Evolutionary conservation across 1,140 invertebrate genomes (phyloP).

Genomic region (Asobara japonica): DNA sequence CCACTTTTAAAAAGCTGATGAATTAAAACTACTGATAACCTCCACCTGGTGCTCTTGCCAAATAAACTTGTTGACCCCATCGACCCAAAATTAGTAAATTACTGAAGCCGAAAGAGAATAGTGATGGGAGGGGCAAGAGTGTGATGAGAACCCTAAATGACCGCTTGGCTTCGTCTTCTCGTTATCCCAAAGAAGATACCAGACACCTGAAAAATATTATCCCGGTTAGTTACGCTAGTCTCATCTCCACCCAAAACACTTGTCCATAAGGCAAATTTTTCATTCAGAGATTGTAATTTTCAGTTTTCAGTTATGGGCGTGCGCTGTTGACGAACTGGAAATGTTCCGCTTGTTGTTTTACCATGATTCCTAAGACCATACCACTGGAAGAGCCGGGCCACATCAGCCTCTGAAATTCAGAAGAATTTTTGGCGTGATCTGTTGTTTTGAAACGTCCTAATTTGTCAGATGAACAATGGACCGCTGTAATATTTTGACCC

Average conservation of each 20-base stretch:
- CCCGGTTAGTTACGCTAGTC: neutral
- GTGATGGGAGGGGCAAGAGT: neutral
- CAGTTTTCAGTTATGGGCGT: neutral
- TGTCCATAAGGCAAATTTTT: neutral
- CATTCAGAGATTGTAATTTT: neutral
- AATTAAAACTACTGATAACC: neutral
- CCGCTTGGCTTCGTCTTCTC: constrained; percentile 10
- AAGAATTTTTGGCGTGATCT: neutral
- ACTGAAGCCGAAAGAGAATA: neutral
- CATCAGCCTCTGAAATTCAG: neutral
- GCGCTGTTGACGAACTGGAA: neutral
- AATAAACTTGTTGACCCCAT: constrained; percentile 13
- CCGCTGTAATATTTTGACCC: neutral
- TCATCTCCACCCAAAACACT: neutral
- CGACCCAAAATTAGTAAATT: neutral
- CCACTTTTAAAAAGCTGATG: no score
- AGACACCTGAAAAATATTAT: neutral
- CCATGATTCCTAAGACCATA: neutral
- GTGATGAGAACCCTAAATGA: constrained; percentile 27
- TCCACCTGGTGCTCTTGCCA: neutral
- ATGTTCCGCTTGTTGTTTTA: neutral
- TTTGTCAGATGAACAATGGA: neutral
- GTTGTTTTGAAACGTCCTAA: neutral
- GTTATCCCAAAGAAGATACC: constrained; percentile 26
- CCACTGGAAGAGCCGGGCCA: neutral